Percentiles rank a stretch among this genome's conserved stretches.
Conservation (phyloP, 2,888 invertebrate genomes). For the Andrena dorsata region DNA sequence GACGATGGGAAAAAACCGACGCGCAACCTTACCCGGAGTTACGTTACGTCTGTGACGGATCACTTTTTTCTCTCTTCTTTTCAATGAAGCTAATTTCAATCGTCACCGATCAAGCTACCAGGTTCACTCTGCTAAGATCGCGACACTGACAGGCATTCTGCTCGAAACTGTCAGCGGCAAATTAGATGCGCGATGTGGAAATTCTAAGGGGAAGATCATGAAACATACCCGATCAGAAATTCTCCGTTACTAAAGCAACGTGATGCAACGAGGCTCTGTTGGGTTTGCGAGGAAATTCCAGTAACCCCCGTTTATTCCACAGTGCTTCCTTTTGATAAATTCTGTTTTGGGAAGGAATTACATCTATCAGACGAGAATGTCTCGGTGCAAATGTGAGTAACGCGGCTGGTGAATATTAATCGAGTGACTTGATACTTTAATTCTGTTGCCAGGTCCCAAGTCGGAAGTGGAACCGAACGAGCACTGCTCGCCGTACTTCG, state of each 20-base stretch:
- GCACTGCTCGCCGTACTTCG: conserved; percentile 55
- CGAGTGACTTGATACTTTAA: background rate
- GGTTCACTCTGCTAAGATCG: background rate
- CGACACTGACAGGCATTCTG: background rate
- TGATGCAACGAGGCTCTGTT: background rate
- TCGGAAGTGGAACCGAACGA: conserved; percentile 53
- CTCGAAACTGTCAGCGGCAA: conserved; percentile 18
- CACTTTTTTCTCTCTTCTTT: background rate
- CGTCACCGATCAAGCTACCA: background rate
- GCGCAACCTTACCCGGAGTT: background rate
- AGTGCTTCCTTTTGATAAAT: background rate
- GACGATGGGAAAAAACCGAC: conserved; percentile 2
- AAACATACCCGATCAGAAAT: background rate
- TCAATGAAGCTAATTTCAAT: background rate
- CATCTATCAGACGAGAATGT: conserved; percentile 1
- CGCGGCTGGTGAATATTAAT: background rate
- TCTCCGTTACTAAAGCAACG: background rate
- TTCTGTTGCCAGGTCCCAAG: conserved; percentile 57
- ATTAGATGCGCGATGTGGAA: conserved; percentile 16
- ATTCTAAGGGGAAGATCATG: conserved; percentile 1
- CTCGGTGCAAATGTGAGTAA: conserved; percentile 47
- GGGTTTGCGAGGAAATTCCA: background rate
- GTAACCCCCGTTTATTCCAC: background rate
- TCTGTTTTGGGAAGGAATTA: background rate
- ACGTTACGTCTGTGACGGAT: background rate